Evolutionary conservation across 2,797 vertebrate genomes (phyloP), one percentile per base, ranked within the genome.

Genomic region (Phalloptychus januarius): DNA sequence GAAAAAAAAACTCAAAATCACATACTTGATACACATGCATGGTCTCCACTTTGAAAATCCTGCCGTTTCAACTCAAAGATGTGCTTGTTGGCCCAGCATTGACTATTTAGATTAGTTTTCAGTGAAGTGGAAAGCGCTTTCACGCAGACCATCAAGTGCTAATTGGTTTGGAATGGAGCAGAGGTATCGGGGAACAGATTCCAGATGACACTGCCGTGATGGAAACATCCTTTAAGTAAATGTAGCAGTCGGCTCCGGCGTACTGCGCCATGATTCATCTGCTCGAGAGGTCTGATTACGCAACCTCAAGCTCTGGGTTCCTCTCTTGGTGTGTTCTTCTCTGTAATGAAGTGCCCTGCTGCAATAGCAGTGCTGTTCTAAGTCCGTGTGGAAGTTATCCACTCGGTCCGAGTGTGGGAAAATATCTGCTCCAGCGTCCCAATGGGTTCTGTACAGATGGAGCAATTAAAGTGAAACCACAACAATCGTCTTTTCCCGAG

Each of bases 101-200:
- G 85, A 87, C 82, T 91, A 79, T 92, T 93, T 92, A 90, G 82
- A 88, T 90, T 83, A 90, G 86, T 87, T 86, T 85, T 89, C 89
- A 91, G 88, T 92, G 88, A 76, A 89, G 86, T 85, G 88, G 87
- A 94, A 93, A 92, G 85, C 82, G 82, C 87, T 86, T 91, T 93
- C 93, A 92, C 52, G 76, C 90, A 95, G 94, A 95, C 95, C 95
- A 95, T 95, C 95, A 96, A 95, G 92, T 93, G 89, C 87, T 93
- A 95, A 95, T 95, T 92, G 93, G 88, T 91, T 94, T 89, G 86
- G 93, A 95, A 94, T 92, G 89, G 83, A 91, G 82, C 75, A 80
- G 89, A 92, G 81, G 87, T 89, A 87, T 89, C 87, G 84, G 74
- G 76, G 85, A 94, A 91, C 90, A 83, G 87, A 91, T 93, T 95